Base-by-base conservation (phyloP, 2,888 invertebrate genomes). In the Caenorhabditis imperialis region DNA sequence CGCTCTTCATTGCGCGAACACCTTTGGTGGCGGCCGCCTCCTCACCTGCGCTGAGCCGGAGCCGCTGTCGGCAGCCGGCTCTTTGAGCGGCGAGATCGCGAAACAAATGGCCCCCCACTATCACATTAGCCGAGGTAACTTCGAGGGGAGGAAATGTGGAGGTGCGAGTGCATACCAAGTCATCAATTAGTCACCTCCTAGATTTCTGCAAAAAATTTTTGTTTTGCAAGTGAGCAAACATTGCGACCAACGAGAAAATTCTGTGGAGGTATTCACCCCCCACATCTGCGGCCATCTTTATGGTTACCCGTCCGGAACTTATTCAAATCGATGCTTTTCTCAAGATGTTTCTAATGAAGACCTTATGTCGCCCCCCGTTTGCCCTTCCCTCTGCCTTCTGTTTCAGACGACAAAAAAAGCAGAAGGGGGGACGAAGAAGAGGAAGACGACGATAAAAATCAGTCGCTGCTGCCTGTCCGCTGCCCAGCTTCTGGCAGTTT, bases 231-330 rank as follows among this genome's bases (percentile, higher is more conserved):
- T n/a, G n/a, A n/a, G n/a, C n/a, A n/a, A n/a, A n/a, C n/a, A n/a
- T n/a, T n/a, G n/a, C n/a, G n/a, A n/a, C n/a, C n/a, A n/a, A n/a
- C n/a, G n/a, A n/a, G n/a, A n/a, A n/a, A n/a, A n/a, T n/a, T n/a
- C n/a, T n/a, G n/a, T n/a, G n/a, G n/a, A n/a, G n/a, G n/a, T n/a
- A n/a, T n/a, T n/a, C n/a, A n/a, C n/a, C n/a, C n/a, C 67, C 55
- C 57, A 67, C 57, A 51, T 55, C 40, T 48, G 55, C 51, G 55
- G 71, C 27, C 63, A 75, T 72, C 77, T 78, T 78, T 75, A 78
- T 78, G 77, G 74, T 77, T 77, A 76, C 72, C 58, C 54, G 47
- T 61, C 18, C 40, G 35, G 57, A 57, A 50, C 65, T 65, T 65
- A 65, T 65, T 65, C 65, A 50, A 65, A 65, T 65, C 57, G 55